phyloP scores from a whole-genome alignment of 2,888 invertebrate genomes.

The Nephrocerus scutellatus region DNA sequence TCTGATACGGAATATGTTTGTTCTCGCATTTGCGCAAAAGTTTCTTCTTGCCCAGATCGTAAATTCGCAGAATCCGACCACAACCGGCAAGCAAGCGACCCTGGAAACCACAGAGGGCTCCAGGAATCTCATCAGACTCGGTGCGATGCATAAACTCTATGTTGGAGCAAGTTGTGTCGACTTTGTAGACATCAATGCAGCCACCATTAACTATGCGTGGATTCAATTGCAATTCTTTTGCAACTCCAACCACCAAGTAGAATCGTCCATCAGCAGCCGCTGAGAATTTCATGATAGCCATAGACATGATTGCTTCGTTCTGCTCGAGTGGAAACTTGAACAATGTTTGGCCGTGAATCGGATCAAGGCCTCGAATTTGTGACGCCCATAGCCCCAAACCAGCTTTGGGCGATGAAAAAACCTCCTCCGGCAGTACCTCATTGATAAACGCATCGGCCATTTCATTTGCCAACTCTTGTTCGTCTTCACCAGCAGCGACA shows the following conservation, averaged over 20 bases:
- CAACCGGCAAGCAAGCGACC: conserved; percentile 88
- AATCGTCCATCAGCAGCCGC: conserved; percentile 50
- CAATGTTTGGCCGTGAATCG: conserved; percentile 71
- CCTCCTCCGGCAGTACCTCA: conserved; percentile 87
- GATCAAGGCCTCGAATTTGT: conserved; percentile 77
- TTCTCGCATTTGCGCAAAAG: conserved; percentile 96
- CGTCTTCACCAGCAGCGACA: conserved; percentile 93
- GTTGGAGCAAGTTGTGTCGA: conserved; percentile 67
- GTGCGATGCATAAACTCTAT: conserved; percentile 93
- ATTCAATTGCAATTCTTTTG: conserved; percentile 82
- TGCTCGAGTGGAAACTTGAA: conserved; percentile 79
- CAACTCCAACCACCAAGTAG: conserved; percentile 81
- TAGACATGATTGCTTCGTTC: conserved; percentile 91
- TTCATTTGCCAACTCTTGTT: conserved; percentile 90
- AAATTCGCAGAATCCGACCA: conserved; percentile 83
- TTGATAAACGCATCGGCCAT: conserved; percentile 96
- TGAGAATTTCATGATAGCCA: conserved; percentile 74
- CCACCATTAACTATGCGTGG: conserved; percentile 78
- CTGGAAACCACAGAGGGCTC: conserved; percentile 83
- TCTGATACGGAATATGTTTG: conserved; percentile 89
- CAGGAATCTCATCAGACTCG: conserved; percentile 83
- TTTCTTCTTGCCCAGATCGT: conserved; percentile 95
- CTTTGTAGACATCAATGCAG: conserved; percentile 73
- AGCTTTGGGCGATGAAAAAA: conserved; percentile 94
- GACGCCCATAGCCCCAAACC: conserved; percentile 96